phyloP scores from a whole-genome alignment of 2,113 vertebrate genomes.

The Ciconia stormi region DNA sequence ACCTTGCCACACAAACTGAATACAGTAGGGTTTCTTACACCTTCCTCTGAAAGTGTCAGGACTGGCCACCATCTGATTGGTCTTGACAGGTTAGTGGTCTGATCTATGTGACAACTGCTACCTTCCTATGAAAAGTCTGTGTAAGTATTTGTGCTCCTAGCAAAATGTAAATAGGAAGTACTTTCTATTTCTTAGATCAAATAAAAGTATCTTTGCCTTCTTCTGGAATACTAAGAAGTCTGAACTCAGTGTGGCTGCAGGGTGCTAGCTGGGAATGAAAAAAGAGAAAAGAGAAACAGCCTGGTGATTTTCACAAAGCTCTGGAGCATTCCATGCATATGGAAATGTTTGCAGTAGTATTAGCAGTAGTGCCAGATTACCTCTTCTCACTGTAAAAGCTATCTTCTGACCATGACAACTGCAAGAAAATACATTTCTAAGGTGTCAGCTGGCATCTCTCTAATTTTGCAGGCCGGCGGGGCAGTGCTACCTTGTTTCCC shows the following conservation, averaged over 20 bases:
- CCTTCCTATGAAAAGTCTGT: not conserved
- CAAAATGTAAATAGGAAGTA: not conserved
- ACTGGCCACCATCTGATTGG: not conserved
- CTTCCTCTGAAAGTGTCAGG: not conserved
- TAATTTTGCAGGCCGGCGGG: not conserved
- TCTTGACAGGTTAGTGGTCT: not conserved
- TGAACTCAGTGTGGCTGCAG: not conserved
- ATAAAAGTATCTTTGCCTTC: not conserved
- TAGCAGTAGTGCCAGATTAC: not conserved
- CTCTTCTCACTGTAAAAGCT: not conserved
- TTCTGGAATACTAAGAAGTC: not conserved
- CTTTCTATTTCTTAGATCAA: not conserved
- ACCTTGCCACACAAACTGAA: too few relatives aligned
- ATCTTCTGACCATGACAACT: not conserved
- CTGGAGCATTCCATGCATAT: not conserved
- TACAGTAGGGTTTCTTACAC: not conserved
- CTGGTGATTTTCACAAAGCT: not conserved
- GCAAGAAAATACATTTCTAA: not conserved
- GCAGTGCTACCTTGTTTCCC: not conserved
- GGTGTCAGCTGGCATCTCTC: not conserved
- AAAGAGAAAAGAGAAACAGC: not conserved
- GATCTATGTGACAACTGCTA: not conserved
- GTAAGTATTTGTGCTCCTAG: not conserved
- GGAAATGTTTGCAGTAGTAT: not conserved
- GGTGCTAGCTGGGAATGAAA: not conserved